Evolutionary conservation across 2,797 vertebrate species (phyloP).

Genomic region (Myotis daubentonii): DNA sequence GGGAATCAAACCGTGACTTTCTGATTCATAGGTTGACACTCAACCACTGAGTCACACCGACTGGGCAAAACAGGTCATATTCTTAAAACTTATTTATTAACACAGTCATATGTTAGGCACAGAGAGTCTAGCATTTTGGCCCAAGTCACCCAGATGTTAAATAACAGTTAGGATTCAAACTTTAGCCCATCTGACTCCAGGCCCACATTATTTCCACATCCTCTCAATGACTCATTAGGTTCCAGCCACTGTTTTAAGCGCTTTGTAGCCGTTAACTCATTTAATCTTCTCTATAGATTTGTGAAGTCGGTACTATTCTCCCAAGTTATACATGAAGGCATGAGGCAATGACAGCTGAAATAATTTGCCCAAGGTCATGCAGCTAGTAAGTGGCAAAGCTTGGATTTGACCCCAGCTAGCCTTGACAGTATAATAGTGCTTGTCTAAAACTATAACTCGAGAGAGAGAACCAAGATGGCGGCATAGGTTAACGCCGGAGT

Average conservation of each 20-base stretch:
- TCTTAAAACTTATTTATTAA: slow-evolving; percentile 3
- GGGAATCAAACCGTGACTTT: not conserved
- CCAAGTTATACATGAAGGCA: not conserved
- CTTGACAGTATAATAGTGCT: not conserved
- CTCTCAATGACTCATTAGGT: not conserved
- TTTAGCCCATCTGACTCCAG: not conserved
- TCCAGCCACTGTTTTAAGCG: not conserved
- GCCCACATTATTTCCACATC: not conserved
- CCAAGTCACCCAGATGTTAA: not conserved
- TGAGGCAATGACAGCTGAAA: not conserved
- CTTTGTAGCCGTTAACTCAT: not conserved
- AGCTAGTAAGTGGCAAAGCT: not conserved
- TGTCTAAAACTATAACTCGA: not conserved
- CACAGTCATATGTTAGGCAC: not conserved
- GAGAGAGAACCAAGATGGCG: no score
- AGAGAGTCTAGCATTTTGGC: not conserved
- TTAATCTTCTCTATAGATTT: not conserved
- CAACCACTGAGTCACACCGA: not conserved
- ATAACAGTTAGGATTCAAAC: not conserved
- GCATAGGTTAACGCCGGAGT: no score
- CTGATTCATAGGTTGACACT: not conserved
- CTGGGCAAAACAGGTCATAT: not conserved
- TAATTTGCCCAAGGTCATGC: not conserved
- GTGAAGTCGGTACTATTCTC: not conserved
- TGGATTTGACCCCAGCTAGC: not conserved